Base-by-base conservation (phyloP, 2,113 vertebrate genomes). In the Cyanistes caeruleus region DNA sequence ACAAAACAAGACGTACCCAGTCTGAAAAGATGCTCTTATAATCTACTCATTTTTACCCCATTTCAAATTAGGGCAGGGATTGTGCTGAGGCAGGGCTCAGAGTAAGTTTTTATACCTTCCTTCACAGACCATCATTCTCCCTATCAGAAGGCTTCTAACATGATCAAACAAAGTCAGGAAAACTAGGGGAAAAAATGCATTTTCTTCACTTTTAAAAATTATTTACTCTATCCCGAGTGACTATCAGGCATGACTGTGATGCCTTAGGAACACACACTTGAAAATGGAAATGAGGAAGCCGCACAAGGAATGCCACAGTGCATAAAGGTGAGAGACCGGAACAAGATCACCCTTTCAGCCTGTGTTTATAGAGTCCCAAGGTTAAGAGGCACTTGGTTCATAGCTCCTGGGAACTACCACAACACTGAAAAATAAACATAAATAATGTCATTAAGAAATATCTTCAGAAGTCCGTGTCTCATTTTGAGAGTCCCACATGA, bases 361-460 rank as follows among this genome's bases (percentile, higher is more conserved):
- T 79, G n/a, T 94, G 87, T 95, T 96, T 97, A 87, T 84, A 82
- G 74, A 96, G 78, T 93, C 93, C 67, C 63, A 69, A 46, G 91
- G 89, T 96, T 95, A 93, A 96, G 91, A 96, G 89, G 51, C 89
- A 81, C 93, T 97, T 92, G 83, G 89, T 88, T 89, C 83, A 72
- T 43, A 92, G 80, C 95, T 96, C 80, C 93, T 92, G 93, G 73
- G 83, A 95, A 64, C 91, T 95, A 92, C 89, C 84, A 77, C 70
- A 93, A 78, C 24, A 73, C 55, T 74, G 84, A 79, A 97, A 97
- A 93, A 89, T 74, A 96, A 95, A 95, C 77, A 92, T 72, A 93
- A 96, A 94, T 89, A 95, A 89, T 80, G 51, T 68, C 35, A 91
- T 87, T 85, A 83, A 93, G 46, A 83, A 78, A 93, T 52, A 80